Conservation (phyloP, 2,888 invertebrate species). For the Brachypterus glaber region DNA sequence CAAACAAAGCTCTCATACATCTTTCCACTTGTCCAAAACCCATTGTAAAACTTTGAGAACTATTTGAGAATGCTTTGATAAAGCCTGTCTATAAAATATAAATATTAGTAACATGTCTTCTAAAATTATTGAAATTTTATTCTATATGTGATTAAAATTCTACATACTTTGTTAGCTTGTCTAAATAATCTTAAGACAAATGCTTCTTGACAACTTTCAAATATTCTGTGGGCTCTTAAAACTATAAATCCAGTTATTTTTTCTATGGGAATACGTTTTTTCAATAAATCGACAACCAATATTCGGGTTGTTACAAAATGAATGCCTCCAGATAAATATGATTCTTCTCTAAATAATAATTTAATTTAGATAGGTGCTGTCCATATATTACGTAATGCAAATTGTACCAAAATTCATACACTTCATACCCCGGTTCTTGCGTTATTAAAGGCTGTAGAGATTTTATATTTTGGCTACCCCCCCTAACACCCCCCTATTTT, state of each 20-base stretch:
- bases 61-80: constrained; percentile 89
- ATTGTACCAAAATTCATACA: too few relatives aligned
- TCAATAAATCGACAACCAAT: constrained; percentile 89
- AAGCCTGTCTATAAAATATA: constrained; percentile 65
- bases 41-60: constrained; percentile 79
- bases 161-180: constrained; percentile 74
- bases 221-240: constrained; percentile 76
- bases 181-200: constrained; percentile 87
- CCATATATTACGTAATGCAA: too few relatives aligned
- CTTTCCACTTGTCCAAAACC: constrained; percentile 88
- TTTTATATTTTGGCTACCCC: too few relatives aligned
- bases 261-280: constrained; percentile 78
- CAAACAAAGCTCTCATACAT: constrained; percentile 88
- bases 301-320: constrained; percentile 91
- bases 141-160: neutral
- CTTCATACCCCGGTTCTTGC: too few relatives aligned
- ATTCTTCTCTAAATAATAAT: constrained; percentile 51
- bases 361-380: constrained; percentile 1
- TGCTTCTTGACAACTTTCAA: constrained; percentile 90
- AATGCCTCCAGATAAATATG: constrained; percentile 88
- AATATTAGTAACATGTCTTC: constrained; percentile 7
- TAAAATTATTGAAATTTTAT: constrained; percentile 6
- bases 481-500: too few relatives aligned
- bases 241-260: constrained; percentile 88
- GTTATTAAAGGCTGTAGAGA: too few relatives aligned